Evolutionary conservation across 2,888 invertebrate genomes (phyloP).

Genomic region (Caenorhabditis doughertyi): DNA sequence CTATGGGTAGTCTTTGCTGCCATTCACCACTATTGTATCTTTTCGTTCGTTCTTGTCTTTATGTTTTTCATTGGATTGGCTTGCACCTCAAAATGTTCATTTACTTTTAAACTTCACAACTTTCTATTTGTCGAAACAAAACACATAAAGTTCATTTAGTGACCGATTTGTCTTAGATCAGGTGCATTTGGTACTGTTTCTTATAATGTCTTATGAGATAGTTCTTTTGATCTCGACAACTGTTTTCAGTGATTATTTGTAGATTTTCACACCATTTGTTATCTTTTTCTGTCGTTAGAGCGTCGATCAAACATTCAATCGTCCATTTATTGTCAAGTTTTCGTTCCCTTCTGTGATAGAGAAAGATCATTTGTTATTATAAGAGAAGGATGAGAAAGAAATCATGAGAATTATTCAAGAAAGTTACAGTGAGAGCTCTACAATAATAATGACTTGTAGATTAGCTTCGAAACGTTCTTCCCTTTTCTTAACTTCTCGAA

Average conservation of each 20-base stretch:
- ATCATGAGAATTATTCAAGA: too few relatives aligned
- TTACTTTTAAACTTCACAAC: constrained; percentile 13
- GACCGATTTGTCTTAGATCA: constrained; percentile 25
- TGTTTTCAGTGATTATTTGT: too few relatives aligned
- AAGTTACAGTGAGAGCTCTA: too few relatives aligned
- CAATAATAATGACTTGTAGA: too few relatives aligned
- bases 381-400: neutral
- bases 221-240: constrained; percentile 8
- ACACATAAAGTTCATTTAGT: constrained; percentile 16
- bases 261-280: constrained; percentile 32
- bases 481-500: too few relatives aligned
- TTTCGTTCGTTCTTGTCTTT: neutral
- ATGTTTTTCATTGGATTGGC: neutral
- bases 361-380: constrained; percentile 1
- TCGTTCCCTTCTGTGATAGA: constrained; percentile 40
- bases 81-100: neutral
- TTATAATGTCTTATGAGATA: neutral
- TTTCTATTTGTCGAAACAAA: neutral
- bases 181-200: constrained; percentile 32
- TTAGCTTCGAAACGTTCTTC: too few relatives aligned
- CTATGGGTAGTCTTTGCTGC: constrained; percentile 19
- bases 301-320: constrained; percentile 53
- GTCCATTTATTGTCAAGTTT: constrained; percentile 17
- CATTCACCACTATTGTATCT: neutral
- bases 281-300: constrained; percentile 9